Conservation (phyloP, 2,113 vertebrate species). For the Crotalus horridus region DNA sequence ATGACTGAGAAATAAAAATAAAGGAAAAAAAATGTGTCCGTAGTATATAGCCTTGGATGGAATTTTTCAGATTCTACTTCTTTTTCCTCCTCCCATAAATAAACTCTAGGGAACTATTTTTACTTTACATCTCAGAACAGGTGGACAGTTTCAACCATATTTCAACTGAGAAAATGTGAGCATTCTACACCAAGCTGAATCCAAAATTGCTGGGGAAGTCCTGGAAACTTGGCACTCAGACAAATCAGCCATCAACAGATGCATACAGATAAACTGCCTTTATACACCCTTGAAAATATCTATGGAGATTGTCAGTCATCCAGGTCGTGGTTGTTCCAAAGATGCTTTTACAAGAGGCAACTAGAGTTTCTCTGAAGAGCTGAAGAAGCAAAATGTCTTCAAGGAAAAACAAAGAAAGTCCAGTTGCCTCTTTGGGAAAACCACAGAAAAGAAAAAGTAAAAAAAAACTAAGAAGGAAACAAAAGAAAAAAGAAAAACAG, state of each 20-base stretch:
- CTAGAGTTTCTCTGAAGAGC: not conserved
- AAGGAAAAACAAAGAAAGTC: not conserved
- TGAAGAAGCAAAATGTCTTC: not conserved
- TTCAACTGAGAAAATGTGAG: not conserved
- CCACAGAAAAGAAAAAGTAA: not conserved
- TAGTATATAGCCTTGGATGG: not conserved
- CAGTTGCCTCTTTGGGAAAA: not conserved
- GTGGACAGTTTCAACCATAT: not conserved
- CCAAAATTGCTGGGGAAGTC: not conserved
- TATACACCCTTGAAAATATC: not conserved
- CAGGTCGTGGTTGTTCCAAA: not conserved
- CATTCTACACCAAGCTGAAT: not conserved
- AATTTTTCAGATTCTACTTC: not conserved
- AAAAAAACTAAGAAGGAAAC: not conserved
- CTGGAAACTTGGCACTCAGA: not conserved
- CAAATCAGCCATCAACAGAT: not conserved
- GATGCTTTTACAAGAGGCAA: not conserved
- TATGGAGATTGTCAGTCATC: not conserved
- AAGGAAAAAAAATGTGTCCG: not conserved
- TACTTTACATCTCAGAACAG: not conserved
- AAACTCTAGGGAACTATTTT: not conserved
- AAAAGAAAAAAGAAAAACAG: not conserved
- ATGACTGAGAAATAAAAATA: slow-evolving; percentile 21
- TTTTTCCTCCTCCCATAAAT: not conserved
- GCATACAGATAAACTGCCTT: not conserved